Conservation (phyloP, 2,113 vertebrate species). For the Lophotis ruficrista region DNA sequence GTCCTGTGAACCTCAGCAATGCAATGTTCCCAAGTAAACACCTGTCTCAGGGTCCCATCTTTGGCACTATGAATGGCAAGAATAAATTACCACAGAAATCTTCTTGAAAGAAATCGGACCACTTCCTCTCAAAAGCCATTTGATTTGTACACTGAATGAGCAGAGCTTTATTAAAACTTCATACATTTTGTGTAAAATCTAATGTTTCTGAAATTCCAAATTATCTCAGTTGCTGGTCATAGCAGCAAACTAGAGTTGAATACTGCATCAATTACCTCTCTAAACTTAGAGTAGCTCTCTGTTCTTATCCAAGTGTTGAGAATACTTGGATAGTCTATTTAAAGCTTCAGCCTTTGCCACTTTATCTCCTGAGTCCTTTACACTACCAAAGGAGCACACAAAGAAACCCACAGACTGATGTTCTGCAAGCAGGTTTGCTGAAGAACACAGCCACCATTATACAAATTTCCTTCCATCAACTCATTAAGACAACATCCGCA, state of each 20-base stretch:
- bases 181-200: neutral
- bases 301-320: neutral
- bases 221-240: neutral
- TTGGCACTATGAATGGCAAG: neutral
- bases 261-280: neutral
- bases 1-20: neutral
- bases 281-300: neutral
- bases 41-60: neutral
- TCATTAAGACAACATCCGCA: neutral
- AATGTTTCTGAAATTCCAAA: neutral
- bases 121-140: neutral
- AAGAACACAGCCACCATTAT: neutral
- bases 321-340: neutral
- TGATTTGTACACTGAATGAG: neutral
- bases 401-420: neutral
- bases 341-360: neutral
- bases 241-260: neutral
- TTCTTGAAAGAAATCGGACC: neutral
- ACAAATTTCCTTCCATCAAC: neutral
- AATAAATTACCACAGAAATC: neutral
- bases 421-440: neutral
- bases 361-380: neutral
- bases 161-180: neutral
- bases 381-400: neutral
- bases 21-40: neutral